Base-by-base conservation (phyloP, 2,797 vertebrate species). In the Neopelma chrysocephalum region DNA sequence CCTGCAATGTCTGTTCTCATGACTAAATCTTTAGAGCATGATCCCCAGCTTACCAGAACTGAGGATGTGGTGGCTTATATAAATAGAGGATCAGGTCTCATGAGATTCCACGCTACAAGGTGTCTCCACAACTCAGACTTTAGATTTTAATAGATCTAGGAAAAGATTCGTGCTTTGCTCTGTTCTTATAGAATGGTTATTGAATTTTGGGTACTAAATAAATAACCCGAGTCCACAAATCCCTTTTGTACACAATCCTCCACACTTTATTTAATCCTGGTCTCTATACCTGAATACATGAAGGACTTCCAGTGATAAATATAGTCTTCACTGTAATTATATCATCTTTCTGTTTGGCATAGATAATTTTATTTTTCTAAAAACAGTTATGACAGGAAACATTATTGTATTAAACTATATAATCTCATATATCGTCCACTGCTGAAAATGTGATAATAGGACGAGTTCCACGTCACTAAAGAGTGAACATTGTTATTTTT, bases 331-430 rank as follows among this genome's bases (percentile, higher is more conserved):
- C 45, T 77, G 53, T 80, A 80, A 91, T 89, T 80, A 68, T 82
- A 85, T 94, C 5, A 85, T 77, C 60, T 80, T 93, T 85, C 40
- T 71, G 45, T 75, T 91, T 85, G 60, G 34, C 50, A 81, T 20
- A 18, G 84, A 64, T 91, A 82, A 91, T 89, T 87, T 73, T 77
- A 87, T 96, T 94, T 91, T 87, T 38, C 45, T 91, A 91, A 94
- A 94, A 91, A 3, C 57, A 68, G 18, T 77, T 85, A 68, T n/a
- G 72, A 89, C 45, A 89, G 48, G 32, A 82, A 94, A 47, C 36
- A 71, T 77, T 71, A 73, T 43, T 71, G 29, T 62, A 80, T 82
- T 89, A 87, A 50, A 80, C 71, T 38, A 29, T 71, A 82, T 48
- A 42, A 80, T 56, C 29, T 92, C 76, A 42, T 86, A 12, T 56